Percentiles rank a stretch among this genome's conserved stretches.
Conservation (phyloP, 2,888 invertebrate genomes). For the Heliconius charithonia region DNA sequence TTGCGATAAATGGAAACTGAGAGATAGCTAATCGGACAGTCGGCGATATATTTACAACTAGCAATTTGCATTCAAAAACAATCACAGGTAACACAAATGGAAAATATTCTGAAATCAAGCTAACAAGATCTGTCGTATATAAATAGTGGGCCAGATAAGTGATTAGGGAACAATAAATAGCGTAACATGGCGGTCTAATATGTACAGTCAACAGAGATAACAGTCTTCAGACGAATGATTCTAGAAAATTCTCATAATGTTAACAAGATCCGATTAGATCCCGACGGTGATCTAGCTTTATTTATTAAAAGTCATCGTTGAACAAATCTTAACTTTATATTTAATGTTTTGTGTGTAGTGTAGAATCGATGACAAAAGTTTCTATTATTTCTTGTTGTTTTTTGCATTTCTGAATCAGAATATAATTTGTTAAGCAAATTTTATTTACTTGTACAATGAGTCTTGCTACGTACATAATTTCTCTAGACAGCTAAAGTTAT, state of each 20-base stretch:
- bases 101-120: conserved; percentile 70
- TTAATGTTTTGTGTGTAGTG: conserved; percentile 38
- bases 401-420: neutral
- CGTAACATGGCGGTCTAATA: conserved; percentile 66
- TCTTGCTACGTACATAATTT: neutral
- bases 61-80: conserved; percentile 73
- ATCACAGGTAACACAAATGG: conserved; percentile 66
- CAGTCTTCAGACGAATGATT: conserved; percentile 41
- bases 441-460: too few relatives aligned
- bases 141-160: conserved; percentile 66
- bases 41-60: conserved; percentile 70
- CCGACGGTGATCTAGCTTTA: conserved; percentile 70
- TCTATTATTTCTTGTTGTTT: neutral
- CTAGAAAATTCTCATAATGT: conserved; percentile 68
- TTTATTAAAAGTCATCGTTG: conserved; percentile 72
- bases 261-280: conserved; percentile 80
- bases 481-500: neutral
- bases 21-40: conserved; percentile 67
- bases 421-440: neutral
- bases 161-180: conserved; percentile 75
- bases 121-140: conserved; percentile 73
- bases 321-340: conserved; percentile 61
- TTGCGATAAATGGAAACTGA: conserved; percentile 68
- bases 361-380: conserved; percentile 19
- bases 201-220: conserved; percentile 70